Evolutionary conservation across 1,140 invertebrate genomes (phyloP).

Genomic region (Drosophila serrata): DNA sequence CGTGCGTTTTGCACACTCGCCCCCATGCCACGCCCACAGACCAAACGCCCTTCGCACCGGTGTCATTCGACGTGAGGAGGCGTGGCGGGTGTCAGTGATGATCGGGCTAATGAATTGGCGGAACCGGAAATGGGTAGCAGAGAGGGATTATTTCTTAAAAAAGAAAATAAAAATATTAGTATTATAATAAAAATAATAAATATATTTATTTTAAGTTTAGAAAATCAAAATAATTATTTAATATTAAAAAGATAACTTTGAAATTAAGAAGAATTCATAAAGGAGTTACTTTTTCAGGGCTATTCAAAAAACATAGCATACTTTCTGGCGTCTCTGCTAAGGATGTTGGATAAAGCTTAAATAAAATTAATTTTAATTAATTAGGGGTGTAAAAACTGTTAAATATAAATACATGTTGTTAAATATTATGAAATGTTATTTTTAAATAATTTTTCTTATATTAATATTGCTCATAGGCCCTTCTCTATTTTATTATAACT

Average conservation of each 20-base stretch:
- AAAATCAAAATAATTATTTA: background rate
- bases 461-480: no score
- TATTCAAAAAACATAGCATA: background rate
- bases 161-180: background rate
- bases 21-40: constrained; percentile 53
- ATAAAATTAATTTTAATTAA: background rate
- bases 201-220: background rate
- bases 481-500: no score
- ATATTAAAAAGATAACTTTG: no score
- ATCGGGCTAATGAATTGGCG: constrained; percentile 17
- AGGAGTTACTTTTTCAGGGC: background rate
- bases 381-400: no score
- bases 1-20: constrained; percentile 77
- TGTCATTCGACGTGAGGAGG: constrained; percentile 52
- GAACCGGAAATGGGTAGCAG: background rate
- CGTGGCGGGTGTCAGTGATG: constrained; percentile 45
- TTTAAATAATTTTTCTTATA: no score
- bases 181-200: background rate
- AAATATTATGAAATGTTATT: no score
- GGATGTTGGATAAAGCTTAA: background rate
- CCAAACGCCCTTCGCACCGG: constrained; percentile 21
- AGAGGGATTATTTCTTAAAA: background rate
- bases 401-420: background rate
- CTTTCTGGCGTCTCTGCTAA: background rate
- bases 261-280: no score